These are phyloP conservation scores for Timema cristinae DNA, from an alignment of 2,888 invertebrate species.

Conservation along the genomic window DNA sequence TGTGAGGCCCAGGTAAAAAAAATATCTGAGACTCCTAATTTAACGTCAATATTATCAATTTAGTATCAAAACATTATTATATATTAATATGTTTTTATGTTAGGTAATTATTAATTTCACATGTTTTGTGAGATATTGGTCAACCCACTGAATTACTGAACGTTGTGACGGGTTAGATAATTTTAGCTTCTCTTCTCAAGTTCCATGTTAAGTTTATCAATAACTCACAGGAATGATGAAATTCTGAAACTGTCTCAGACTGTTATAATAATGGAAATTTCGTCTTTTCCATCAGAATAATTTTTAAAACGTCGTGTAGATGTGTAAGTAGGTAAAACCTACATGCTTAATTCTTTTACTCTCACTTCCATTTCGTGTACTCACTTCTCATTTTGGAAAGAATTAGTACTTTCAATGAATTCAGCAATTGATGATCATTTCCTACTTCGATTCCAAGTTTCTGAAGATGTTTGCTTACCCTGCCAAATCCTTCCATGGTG, in stretches of 20 bases:
- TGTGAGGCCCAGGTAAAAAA: no score
- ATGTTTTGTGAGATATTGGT: no score
- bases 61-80: no score
- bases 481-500: neutral
- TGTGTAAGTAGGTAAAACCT: neutral
- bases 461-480: neutral
- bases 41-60: no score
- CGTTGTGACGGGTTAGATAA: no score
- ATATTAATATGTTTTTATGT: no score
- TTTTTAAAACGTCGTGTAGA: neutral
- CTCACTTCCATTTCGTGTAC: neutral
- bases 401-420: slow-evolving; percentile 5
- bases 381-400: slow-evolving; percentile 1
- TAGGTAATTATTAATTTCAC: no score
- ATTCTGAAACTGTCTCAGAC: neutral
- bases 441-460: neutral
- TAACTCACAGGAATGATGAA: neutral
- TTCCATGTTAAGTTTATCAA: neutral
- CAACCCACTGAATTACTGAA: no score
- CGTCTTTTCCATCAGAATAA: neutral
- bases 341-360: neutral
- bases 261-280: neutral
- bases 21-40: no score
- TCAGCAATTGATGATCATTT: neutral
- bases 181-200: no score